Evolutionary conservation across 53 echinoderm and acorn worm genomes (phyloP).

Genomic region (Henricia sp.): DNA sequence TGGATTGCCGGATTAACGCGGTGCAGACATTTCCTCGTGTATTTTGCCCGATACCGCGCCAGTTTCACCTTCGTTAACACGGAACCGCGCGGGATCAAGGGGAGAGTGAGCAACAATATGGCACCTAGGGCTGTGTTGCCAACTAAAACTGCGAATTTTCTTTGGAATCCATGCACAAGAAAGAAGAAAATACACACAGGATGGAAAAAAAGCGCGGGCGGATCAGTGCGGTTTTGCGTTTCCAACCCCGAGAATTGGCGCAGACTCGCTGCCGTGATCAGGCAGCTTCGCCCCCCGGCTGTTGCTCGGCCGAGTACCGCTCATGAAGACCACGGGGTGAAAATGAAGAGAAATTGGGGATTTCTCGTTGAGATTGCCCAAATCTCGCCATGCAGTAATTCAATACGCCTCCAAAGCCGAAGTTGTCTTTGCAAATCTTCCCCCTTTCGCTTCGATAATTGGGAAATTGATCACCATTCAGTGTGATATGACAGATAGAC

Average conservation of each 20-base stretch:
- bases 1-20: constrained; percentile 47
- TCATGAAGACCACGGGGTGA: not conserved
- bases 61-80: not conserved
- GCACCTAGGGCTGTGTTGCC: constrained; percentile 14
- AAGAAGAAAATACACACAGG: no score
- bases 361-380: not conserved
- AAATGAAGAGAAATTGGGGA: not conserved
- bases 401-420: constrained; percentile 27
- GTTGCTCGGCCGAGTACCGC: constrained; percentile 3
- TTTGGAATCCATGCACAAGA: no score
- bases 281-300: not conserved
- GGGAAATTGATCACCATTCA: not conserved
- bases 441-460: not conserved
- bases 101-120: not conserved
- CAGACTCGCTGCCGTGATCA: not conserved
- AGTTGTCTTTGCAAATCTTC: constrained; percentile 35
- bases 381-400: constrained; percentile 41
- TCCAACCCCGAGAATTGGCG: constrained; percentile 23
- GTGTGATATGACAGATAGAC: constrained; percentile 1
- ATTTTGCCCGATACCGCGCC: constrained; percentile 3
- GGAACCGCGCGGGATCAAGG: no score
- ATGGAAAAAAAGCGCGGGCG: constrained; percentile 11
- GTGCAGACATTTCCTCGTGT: constrained; percentile 35
- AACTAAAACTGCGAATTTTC: not conserved
- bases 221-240: constrained; percentile 45